These are phyloP conservation scores for Xiphias gladius DNA, from an alignment of 2,113 vertebrate genomes.

Conservation along the genomic window DNA sequence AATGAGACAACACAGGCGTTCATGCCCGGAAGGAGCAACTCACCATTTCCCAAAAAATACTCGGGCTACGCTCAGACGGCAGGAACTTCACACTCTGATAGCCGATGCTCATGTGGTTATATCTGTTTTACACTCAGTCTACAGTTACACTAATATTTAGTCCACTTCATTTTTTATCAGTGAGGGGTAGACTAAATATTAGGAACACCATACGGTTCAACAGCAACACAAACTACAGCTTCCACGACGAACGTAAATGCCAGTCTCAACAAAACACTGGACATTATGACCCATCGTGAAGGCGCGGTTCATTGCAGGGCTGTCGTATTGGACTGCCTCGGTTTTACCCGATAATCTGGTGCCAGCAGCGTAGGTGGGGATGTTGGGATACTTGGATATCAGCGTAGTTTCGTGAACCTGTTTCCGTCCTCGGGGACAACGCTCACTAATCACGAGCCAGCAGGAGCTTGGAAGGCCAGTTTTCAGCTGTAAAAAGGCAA, in stretches of 20 bases:
- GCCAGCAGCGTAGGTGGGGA: too few species aligned
- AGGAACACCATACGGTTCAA: neutral
- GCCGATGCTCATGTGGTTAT: neutral
- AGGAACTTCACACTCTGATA: neutral
- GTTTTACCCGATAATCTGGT: too few species aligned
- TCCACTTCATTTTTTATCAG: neutral
- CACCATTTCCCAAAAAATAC: constrained; percentile 23
- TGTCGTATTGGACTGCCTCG: too few species aligned
- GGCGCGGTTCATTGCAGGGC: too few species aligned
- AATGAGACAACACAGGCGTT: neutral
- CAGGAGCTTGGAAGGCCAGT: neutral
- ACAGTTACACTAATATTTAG: neutral
- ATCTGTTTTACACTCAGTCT: neutral
- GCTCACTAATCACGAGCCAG: neutral
- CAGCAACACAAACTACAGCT: too few species aligned
- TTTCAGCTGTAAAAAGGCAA: neutral
- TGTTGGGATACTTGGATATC: too few species aligned
- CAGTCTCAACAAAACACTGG: too few species aligned
- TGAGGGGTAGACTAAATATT: neutral
- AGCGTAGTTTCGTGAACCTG: neutral
- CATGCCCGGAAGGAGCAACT: constrained; percentile 11
- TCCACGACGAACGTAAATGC: too few species aligned
- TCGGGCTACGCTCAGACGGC: neutral
- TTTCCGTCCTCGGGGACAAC: neutral
- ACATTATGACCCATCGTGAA: too few species aligned